phyloP scores from a whole-genome alignment of 1,140 invertebrate genomes.

The Radopholus similis region DNA sequence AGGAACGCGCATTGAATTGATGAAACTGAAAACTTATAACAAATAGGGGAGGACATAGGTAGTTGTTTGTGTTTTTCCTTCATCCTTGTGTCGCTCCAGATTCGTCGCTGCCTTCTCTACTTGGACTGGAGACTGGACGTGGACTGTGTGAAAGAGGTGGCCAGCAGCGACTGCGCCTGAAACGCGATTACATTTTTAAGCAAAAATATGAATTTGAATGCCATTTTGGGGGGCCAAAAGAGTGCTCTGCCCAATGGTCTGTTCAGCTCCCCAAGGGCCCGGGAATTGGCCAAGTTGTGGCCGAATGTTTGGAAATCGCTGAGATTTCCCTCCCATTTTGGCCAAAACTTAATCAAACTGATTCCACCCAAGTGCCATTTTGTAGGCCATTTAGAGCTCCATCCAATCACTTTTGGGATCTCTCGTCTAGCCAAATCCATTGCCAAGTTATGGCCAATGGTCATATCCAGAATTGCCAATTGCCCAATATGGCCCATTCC shows the following conservation, averaged over 20 bases:
- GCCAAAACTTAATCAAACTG: background rate
- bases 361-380: no score
- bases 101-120: slow-evolving; percentile 18
- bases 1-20: background rate
- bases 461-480: background rate
- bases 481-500: background rate
- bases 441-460: no score
- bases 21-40: background rate
- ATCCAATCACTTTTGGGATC: no score
- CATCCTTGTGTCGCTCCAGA: no score
- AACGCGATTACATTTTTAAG: no score
- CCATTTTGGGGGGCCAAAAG: no score
- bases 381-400: no score
- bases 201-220: slow-evolving; percentile 14
- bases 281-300: no score
- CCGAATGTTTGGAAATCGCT: no score
- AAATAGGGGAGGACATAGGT: background rate
- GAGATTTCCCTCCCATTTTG: no score
- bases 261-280: background rate
- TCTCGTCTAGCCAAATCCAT: no score
- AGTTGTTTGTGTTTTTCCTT: background rate
- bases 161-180: slow-evolving; percentile 39
- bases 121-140: slow-evolving; percentile 49
- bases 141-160: slow-evolving; percentile 44
- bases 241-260: background rate